Conservation (phyloP, 2,797 vertebrate species). For the Gorsachius magnificus region DNA sequence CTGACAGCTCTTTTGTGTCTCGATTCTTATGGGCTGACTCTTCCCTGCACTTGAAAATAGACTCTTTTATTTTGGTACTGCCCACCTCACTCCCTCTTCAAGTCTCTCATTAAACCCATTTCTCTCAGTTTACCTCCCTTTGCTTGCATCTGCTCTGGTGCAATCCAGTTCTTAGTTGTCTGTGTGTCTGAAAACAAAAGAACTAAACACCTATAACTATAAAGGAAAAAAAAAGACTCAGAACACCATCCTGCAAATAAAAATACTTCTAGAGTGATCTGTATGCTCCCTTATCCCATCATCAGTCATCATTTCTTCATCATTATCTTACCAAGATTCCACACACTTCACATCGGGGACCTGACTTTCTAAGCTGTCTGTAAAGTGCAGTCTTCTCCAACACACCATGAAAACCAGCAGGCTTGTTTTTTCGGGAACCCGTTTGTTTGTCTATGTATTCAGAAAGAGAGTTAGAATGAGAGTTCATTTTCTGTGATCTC, state of each 20-base stretch:
- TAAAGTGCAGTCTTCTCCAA: not conserved
- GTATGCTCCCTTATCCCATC: not conserved
- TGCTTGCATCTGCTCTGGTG: not conserved
- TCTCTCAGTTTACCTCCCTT: not conserved
- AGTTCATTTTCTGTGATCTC: conserved; percentile 48
- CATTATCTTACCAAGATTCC: not conserved
- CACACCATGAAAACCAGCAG: not conserved
- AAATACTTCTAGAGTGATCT: not conserved
- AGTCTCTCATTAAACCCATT: not conserved
- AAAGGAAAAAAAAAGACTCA: not conserved
- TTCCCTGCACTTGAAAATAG: not conserved
- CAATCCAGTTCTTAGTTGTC: not conserved
- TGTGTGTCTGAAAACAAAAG: not conserved
- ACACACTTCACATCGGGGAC: not conserved
- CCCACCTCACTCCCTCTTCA: not conserved
- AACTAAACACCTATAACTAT: not conserved
- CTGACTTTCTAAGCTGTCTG: not conserved
- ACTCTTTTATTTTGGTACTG: not conserved
- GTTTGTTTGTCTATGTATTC: conserved; percentile 33
- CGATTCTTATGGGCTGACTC: not conserved
- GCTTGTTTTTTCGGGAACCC: not conserved
- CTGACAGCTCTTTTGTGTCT: not conserved
- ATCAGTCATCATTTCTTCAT: not conserved
- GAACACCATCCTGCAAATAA: not conserved
- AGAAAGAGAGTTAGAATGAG: conserved; percentile 24